Conservation (phyloP, 1,140 invertebrate genomes). For the Bombyx mandarina region DNA sequence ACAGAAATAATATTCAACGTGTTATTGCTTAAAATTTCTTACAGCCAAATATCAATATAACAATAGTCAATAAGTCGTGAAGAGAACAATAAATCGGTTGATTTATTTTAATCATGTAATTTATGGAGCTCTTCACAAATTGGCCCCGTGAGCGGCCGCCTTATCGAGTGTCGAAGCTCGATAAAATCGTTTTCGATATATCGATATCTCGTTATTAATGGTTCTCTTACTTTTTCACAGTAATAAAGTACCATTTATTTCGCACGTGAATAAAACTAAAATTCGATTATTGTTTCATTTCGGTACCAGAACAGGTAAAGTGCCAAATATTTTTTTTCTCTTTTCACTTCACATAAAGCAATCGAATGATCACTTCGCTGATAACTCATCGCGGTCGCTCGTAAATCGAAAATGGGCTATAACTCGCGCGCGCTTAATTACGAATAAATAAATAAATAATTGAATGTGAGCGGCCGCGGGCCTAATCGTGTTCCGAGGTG, state of each 20-base stretch:
- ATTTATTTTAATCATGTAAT: conserved; percentile 68
- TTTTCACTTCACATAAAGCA: conserved; percentile 24
- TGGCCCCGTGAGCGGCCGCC: conserved; percentile 45
- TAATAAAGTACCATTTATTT: too few relatives aligned
- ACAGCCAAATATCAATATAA: conserved; percentile 25
- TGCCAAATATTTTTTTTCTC: too few relatives aligned
- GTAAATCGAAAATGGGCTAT: conserved; percentile 52
- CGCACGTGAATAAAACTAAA: too few relatives aligned
- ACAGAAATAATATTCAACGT: too few relatives aligned
- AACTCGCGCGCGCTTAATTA: conserved; percentile 65
- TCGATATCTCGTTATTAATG: conserved; percentile 50
- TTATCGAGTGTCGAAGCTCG: conserved; percentile 49
- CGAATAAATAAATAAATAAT: conserved; percentile 71
- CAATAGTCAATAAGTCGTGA: conserved; percentile 48
- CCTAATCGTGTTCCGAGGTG: conserved; percentile 51
- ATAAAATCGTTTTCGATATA: conserved; percentile 54
- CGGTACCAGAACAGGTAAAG: too few relatives aligned
- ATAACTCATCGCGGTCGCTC: conserved; percentile 50
- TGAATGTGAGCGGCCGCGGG: conserved; percentile 67
- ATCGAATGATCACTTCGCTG: conserved; percentile 25
- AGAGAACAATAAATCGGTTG: conserved; percentile 61
- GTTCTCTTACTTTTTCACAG: too few relatives aligned
- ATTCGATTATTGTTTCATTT: too few relatives aligned
- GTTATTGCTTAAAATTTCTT: too few relatives aligned
- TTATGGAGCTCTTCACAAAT: conserved; percentile 57